A percentile compares a stretch with the other conserved stretches of the same genome.
phyloP scores from a whole-genome alignment of 1,140 invertebrate genomes.

The Ectropis grisescens region DNA sequence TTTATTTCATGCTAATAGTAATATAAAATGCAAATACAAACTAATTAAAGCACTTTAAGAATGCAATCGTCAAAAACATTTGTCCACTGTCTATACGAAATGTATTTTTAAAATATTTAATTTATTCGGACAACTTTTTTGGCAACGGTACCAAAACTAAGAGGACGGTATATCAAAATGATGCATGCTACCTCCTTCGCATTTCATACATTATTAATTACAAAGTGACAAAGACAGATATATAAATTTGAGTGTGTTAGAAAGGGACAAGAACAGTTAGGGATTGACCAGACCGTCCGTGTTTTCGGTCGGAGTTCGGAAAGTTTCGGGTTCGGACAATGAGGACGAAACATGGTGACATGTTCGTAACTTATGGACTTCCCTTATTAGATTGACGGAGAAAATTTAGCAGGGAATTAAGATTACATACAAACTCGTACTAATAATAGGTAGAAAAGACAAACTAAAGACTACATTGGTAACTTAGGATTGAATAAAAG shows the following conservation, averaged over 20 bases:
- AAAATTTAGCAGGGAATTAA: too few relatives aligned
- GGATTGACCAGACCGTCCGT: slow-evolving; percentile 13
- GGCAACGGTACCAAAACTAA: slow-evolving; percentile 16
- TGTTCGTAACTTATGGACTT: background rate
- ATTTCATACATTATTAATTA: slow-evolving; percentile 45
- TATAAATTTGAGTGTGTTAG: slow-evolving; percentile 1
- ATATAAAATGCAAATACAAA: too few relatives aligned
- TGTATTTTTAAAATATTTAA: too few relatives aligned
- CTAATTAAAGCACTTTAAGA: too few relatives aligned
- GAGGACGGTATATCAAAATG: slow-evolving; percentile 26
- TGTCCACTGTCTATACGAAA: too few relatives aligned
- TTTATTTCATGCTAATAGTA: too few relatives aligned
- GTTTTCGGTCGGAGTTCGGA: slow-evolving; percentile 5
- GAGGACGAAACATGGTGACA: slow-evolving; percentile 5
- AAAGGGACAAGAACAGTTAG: slow-evolving; percentile 9
- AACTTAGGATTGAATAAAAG: too few relatives aligned
- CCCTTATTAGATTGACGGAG: too few relatives aligned
- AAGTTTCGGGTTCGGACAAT: slow-evolving; percentile 18
- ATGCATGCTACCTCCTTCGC: slow-evolving; percentile 24
- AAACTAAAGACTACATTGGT: too few relatives aligned
- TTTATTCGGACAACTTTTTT: slow-evolving; percentile 25
- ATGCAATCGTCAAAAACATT: too few relatives aligned
- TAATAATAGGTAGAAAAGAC: too few relatives aligned
- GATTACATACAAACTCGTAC: too few relatives aligned
- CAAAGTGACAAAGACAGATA: slow-evolving; percentile 16